These are phyloP conservation scores for Burhinus bistriatus DNA, from an alignment of 2,113 vertebrate genomes.

Conservation along the genomic window DNA sequence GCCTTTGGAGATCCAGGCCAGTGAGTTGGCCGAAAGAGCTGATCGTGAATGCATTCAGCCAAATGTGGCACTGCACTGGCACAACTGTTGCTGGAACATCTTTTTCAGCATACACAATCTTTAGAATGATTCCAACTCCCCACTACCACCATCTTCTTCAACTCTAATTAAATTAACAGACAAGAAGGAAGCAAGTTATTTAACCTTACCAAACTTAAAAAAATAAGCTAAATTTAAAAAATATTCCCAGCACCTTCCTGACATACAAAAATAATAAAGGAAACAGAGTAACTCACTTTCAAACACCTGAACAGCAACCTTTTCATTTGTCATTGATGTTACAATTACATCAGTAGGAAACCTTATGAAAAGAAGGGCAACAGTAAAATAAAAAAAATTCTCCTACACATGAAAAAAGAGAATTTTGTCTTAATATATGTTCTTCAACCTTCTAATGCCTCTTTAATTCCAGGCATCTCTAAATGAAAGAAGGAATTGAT, in stretches of 20 bases:
- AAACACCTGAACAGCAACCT: background rate
- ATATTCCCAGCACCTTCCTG: background rate
- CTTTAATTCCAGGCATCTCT: constrained; percentile 23
- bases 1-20: constrained; percentile 36
- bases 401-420: background rate
- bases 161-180: background rate
- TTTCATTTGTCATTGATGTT: background rate
- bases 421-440: background rate
- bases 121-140: background rate
- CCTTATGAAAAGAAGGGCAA: background rate
- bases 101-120: background rate
- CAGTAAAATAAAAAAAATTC: background rate
- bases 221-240: background rate
- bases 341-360: background rate
- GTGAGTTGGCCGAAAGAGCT: background rate
- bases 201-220: background rate
- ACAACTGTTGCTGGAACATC: background rate
- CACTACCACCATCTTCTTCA: rapidly evolving
- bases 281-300: background rate
- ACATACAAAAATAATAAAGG: background rate
- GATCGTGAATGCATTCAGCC: background rate
- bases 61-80: background rate
- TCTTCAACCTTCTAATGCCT: background rate
- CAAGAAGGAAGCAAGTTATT: background rate
- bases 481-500: constrained; percentile 54